Percentiles rank a stretch among this genome's conserved stretches.
Conservation (phyloP, 2,797 vertebrate genomes). For the Peromyscus eremicus region DNA sequence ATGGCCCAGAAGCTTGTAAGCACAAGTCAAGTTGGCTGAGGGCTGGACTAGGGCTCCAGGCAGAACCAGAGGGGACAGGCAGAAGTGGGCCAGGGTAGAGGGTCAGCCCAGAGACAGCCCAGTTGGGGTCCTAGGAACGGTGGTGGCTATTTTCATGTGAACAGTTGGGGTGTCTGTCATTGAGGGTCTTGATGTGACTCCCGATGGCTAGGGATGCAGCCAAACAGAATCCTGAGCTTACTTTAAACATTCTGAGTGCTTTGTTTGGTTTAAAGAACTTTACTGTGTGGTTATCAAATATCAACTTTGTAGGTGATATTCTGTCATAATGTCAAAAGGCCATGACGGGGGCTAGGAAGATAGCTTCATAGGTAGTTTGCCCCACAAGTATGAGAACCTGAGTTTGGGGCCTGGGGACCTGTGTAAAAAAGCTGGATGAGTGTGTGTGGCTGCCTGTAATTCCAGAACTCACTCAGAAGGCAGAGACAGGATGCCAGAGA, state of each 20-base stretch:
- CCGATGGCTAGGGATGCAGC: neutral
- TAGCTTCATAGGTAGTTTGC: neutral
- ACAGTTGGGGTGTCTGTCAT: neutral
- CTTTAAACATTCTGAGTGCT: neutral
- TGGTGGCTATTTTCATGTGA: neutral
- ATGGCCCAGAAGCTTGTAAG: neutral
- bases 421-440: neutral
- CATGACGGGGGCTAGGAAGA: neutral
- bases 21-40: neutral
- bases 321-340: neutral
- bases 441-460: neutral
- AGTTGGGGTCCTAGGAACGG: neutral
- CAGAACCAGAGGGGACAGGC: neutral
- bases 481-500: neutral
- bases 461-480: neutral
- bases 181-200: neutral
- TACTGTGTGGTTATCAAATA: neutral
- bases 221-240: neutral
- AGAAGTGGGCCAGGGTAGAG: neutral
- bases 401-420: neutral
- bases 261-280: neutral
- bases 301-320: neutral
- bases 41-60: neutral
- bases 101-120: neutral
- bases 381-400: neutral